Evolutionary conservation across 1,140 invertebrate genomes (phyloP).

Genomic region (Micrasema longulum): DNA sequence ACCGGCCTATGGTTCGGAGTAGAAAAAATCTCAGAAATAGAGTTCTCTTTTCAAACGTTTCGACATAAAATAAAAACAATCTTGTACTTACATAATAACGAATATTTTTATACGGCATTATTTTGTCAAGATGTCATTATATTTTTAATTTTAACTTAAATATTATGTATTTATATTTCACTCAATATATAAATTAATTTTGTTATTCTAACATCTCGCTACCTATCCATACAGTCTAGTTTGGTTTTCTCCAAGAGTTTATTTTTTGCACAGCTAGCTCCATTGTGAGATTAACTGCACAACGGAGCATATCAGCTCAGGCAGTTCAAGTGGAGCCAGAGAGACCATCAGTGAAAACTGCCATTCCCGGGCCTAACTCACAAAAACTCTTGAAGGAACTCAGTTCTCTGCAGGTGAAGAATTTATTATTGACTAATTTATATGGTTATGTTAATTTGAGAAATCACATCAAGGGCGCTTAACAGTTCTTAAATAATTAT

Average conservation of each 20-base stretch:
- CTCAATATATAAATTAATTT: conserved; percentile 9
- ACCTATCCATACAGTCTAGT: not conserved
- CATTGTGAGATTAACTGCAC: conserved; percentile 9
- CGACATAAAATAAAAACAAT: too few relatives aligned
- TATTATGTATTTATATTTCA: not conserved
- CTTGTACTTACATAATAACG: not conserved
- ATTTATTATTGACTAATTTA: too few relatives aligned
- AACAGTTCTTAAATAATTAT: too few relatives aligned
- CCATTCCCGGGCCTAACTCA: conserved; percentile 77
- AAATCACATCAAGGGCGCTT: too few relatives aligned
- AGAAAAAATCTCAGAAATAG: too few relatives aligned
- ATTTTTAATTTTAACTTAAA: not conserved
- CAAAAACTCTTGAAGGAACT: conserved; percentile 70
- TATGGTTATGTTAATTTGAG: too few relatives aligned
- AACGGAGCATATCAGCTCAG: conserved; percentile 41
- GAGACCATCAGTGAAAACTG: conserved; percentile 71
- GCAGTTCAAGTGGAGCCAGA: conserved; percentile 68
- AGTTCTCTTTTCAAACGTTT: too few relatives aligned
- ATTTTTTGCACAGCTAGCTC: conserved; percentile 36
- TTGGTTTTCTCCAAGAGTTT: not conserved
- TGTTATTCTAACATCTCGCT: too few relatives aligned
- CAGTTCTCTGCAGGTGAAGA: conserved; percentile 61
- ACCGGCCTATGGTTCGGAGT: too few relatives aligned
- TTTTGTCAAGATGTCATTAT: not conserved
- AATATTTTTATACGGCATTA: not conserved